Conservation (phyloP, 2,888 invertebrate genomes). For the Molorchus minor region DNA sequence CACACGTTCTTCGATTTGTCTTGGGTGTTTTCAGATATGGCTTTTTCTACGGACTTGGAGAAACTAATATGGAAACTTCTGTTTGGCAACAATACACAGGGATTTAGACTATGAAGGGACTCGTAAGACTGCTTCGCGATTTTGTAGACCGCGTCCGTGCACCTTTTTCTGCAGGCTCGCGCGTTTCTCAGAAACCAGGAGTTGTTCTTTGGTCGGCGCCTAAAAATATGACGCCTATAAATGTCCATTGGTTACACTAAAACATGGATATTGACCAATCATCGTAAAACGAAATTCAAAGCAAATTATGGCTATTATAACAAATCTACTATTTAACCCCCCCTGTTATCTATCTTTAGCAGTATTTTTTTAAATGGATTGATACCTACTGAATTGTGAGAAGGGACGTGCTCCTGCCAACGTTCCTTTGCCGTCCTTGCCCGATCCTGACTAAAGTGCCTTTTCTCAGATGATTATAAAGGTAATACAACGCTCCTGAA, state of each 20-base stretch:
- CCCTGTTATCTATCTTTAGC: too few relatives aligned
- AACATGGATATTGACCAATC: too few relatives aligned
- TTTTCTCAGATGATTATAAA: constrained; percentile 34
- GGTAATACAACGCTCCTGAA: constrained; percentile 32
- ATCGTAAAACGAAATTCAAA: too few relatives aligned
- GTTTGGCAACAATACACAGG: constrained; percentile 29
- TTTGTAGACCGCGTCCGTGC: constrained; percentile 39
- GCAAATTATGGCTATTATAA: too few relatives aligned
- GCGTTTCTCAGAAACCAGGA: constrained; percentile 45
- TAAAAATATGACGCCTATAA: constrained; percentile 9
- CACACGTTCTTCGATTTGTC: constrained; percentile 2
- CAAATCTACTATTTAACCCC: too few relatives aligned
- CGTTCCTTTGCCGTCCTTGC: constrained; percentile 19
- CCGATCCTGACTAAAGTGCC: constrained; percentile 38
- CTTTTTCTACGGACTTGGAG: constrained; percentile 2
- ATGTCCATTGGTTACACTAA: not conserved
- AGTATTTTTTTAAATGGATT: too few relatives aligned
- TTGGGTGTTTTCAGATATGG: not conserved
- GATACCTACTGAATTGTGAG: constrained; percentile 16
- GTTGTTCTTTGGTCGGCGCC: constrained; percentile 32
- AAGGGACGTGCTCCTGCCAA: not conserved
- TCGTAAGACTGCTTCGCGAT: constrained; percentile 39
- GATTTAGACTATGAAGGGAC: constrained; percentile 36
- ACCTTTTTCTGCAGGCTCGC: constrained; percentile 39
- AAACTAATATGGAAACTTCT: constrained; percentile 37